Evolutionary conservation across 2,888 invertebrate species (phyloP), one percentile per base, ranked within the genome.

Genomic region (Atherix ibis): DNA sequence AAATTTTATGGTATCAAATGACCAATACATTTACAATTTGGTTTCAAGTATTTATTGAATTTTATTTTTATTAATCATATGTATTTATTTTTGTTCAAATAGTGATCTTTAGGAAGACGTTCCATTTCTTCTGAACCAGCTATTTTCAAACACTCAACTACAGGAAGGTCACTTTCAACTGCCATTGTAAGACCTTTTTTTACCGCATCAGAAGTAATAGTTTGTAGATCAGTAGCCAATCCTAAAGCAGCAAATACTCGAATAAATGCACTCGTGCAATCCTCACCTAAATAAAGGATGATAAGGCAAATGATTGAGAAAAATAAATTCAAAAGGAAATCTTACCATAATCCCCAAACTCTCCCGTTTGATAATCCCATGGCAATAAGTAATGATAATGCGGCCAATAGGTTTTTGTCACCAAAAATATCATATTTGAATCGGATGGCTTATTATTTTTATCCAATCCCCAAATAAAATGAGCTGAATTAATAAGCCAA

Each of bases 361-460:
- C 85, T 6, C 79, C 77, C n/a, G 72, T 73, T 49, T 81, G 80
- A 58, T 81, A 85, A 49, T 87, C 85, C 61, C 74, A 73, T 0
- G 83, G 79, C 15, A 80, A 54, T 15, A 81, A 50, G 46, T 85
- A 84, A 50, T 87, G 85, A 50, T 82, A 87, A 40, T 77, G 75
- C 0, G 76, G 72, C 85, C 85, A 85, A 51, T 76, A 76, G 3
- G 74, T 75, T 53, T 77, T 80, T 4, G 70, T 71, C 4, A 84
- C 53, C 31, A 85, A 55, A 53, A 85, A 85, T 6, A 84, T 74
- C 41, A 73, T 61, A 52, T 81, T 82, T 4, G 79, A 76, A 45
- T 83, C 79, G 27, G 50, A 56, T 35, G 56, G 66, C 69, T 75
- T 68, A 73, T 83, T 76, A 72, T 56, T 79, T 72, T 47, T 74